Base-by-base conservation (phyloP, 2,113 vertebrate genomes). In the Carettochelys insculpta region DNA sequence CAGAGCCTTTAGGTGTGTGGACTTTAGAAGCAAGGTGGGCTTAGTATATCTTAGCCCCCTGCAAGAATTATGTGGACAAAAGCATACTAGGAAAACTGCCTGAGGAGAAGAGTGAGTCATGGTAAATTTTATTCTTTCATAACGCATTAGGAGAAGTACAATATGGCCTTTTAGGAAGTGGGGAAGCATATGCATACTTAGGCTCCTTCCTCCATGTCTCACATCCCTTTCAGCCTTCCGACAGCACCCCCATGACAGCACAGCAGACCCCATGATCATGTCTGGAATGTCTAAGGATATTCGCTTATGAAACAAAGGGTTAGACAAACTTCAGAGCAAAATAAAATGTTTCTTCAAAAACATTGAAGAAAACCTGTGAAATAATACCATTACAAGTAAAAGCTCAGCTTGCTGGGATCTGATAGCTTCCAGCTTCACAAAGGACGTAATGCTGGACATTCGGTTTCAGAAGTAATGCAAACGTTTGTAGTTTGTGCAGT, bases 21-120 rank as follows among this genome's bases (percentile, higher is more conserved):
- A 93, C 91, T 95, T 95, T 7, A 0, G 50, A 43, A 76, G 19
- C 91, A 96, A 95, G 90, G 95, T 91, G 95, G 94, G 79, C 47
- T 12, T 50, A 48, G 5, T 81, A 27, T 53, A 71, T 54, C 78
- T 43, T 41, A 29, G 13, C 16, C 41, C 90, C 90, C 93, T 94
- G 94, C 3, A 17, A 87, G 34, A 76, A 50, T 52, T 54, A 43
- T 92, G 78, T 51, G 0, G 0, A 4, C 34, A 75, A 82, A 92
- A 84, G 54, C 0, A 0, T 14, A 48, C 52, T 81, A 9, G n/a
- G 8, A 76, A 54, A 80, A 79, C 41, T n/a, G 7, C n/a, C 38
- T 29, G 11, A 27, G 24, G 9, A 53, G n/a, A 41, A 53, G 34
- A 38, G 0, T 38, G 9, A 3, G 4, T 1, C 1, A 31, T 82